A percentile compares a stretch with the other conserved stretches of the same genome.
phyloP scores from a whole-genome alignment of 2,797 vertebrate genomes.

The Microctenopoma steveboyesi region DNA sequence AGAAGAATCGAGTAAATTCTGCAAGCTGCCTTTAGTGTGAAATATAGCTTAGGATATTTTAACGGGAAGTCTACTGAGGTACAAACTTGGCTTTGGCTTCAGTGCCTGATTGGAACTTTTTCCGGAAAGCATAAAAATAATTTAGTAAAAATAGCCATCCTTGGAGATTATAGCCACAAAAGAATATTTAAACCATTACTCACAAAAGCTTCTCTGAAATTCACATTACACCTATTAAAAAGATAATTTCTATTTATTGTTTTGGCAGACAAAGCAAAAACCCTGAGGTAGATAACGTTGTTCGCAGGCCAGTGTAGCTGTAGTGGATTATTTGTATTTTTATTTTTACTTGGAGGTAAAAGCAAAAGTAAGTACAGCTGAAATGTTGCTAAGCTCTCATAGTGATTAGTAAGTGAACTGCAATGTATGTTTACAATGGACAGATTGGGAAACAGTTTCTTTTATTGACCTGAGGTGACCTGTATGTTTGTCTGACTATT shows the following conservation, averaged over 20 bases:
- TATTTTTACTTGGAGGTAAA: neutral
- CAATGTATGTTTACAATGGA: no score
- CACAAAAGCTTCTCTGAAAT: conserved; percentile 9
- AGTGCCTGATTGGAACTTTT: conserved; percentile 16
- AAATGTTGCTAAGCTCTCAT: conserved; percentile 1
- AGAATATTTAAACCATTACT: conserved; percentile 23
- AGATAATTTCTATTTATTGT: neutral
- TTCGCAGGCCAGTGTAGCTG: neutral
- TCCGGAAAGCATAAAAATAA: conserved; percentile 40
- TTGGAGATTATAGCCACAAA: conserved; percentile 22
- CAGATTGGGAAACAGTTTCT: no score
- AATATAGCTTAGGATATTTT: conserved; percentile 35
- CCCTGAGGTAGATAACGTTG: neutral
- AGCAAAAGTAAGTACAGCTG: neutral
- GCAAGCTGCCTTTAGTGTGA: conserved; percentile 29
- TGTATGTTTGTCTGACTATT: neutral
- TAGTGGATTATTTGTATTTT: neutral
- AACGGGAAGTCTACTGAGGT: conserved; percentile 29
- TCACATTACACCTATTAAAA: conserved; percentile 15
- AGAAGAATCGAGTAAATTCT: conserved; percentile 15
- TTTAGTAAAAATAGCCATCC: conserved; percentile 23
- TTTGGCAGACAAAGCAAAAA: neutral
- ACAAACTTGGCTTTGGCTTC: conserved; percentile 31
- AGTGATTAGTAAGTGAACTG: no score
- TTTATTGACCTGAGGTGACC: neutral